Evolutionary conservation across 2,113 vertebrate species (phyloP), one percentile per base, ranked within the genome.

Genomic region (Leucoraja erinaceus): DNA sequence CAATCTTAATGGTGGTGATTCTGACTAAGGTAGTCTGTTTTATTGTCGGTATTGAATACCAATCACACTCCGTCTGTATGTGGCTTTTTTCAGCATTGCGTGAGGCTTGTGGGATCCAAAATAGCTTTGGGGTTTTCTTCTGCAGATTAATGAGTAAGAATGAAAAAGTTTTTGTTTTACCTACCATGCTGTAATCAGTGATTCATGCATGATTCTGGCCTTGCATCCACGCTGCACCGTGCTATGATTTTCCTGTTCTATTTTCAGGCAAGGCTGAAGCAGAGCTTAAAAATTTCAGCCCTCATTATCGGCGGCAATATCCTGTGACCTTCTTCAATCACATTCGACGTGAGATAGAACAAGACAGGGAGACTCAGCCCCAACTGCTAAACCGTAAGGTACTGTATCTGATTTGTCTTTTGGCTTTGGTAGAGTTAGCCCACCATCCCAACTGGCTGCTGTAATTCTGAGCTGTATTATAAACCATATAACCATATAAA

Each of bases 361-460:
- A 97, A 93, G 96, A 96, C 28, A 95, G 95, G 66, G 94, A 96
- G 63, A 94, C 94, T 28, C 96, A 95, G 22, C 97, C 97, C 1
- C 96, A 95, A 3, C 95, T 99, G 95, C 95, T 99, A 93, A 96
- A 96, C 94, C 97, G 96, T 93, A 97, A 94, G 97, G 98, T 99
- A 96, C 93, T 91, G 38, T 54, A 66, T 33, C 0, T 63, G 61
- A 20, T 88, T 11, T n/a, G 20, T 31, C 25, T 7, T 86, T 33
- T 4, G n/a, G 25, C 9, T 20, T 54, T 28, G 11, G 5, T 28
- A 4, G 1, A 5, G 11, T 63, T 1, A 63, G 61, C 61, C 9
- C 10, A n/a, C 6, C 8, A 9, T 56, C 79, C 47, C 54, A 83
- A 9, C 18, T 3, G 14, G 25, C 25, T 1, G 7, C 25, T 8